A percentile compares a stretch with the other conserved stretches of the same genome.
Evolutionary conservation across 2,888 invertebrate species (phyloP).

Genomic region (Leptarthrus brevirostris): DNA sequence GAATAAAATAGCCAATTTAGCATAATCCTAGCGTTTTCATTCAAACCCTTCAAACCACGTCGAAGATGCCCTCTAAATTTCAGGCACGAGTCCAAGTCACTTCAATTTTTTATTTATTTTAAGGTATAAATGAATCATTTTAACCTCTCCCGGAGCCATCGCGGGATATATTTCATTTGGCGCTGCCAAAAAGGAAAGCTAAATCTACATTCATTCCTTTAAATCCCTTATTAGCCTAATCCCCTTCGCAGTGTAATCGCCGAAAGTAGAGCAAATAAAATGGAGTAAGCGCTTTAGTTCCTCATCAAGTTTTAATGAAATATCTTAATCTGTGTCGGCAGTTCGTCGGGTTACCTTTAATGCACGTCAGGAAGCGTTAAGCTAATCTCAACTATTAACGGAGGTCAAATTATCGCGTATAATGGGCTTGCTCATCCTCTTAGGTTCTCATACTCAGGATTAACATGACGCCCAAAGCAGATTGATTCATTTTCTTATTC

Average conservation of each 20-base stretch:
- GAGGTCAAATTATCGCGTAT: constrained; percentile 33
- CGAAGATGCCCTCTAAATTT: too few relatives aligned
- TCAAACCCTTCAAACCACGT: too few relatives aligned
- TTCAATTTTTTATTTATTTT: background rate
- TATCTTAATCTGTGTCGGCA: constrained; percentile 35
- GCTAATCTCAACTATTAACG: constrained; percentile 27
- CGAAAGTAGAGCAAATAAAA: constrained; percentile 22
- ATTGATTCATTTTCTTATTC: too few relatives aligned
- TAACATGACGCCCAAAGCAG: too few relatives aligned
- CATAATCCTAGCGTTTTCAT: background rate
- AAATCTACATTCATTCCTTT: constrained; percentile 16
- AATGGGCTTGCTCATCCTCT: background rate
- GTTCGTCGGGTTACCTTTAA: constrained; percentile 7
- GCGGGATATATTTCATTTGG: constrained; percentile 4
- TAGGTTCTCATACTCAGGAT: too few relatives aligned
- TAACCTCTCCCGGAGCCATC: background rate
- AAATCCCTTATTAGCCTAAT: constrained; percentile 39
- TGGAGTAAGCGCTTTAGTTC: constrained; percentile 35
- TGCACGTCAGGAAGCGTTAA: constrained; percentile 6
- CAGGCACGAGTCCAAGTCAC: too few relatives aligned
- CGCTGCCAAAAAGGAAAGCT: constrained; percentile 3
- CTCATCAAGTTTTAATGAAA: constrained; percentile 36
- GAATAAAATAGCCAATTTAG: constrained; percentile 50
- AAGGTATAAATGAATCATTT: background rate
- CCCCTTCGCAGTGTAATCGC: constrained; percentile 25